Base-by-base conservation (phyloP, 2,888 invertebrate species). In the Isoperla grammatica region DNA sequence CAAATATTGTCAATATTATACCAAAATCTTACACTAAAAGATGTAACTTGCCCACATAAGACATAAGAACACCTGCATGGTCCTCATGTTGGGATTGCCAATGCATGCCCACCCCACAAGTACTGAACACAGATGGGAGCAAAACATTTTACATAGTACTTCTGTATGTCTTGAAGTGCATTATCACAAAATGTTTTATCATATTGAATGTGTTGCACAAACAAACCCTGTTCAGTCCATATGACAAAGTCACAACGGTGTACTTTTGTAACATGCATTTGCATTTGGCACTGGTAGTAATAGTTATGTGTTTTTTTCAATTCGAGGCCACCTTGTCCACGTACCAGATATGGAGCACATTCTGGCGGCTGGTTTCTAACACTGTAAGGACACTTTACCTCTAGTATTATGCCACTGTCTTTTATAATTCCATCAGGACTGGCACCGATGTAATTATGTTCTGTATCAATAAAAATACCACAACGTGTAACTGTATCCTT, bases 331-430 rank as follows among this genome's bases (percentile, higher is more conserved):
- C n/a, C n/a, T n/a, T n/a, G n/a, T n/a, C n/a, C n/a, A n/a, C n/a
- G n/a, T n/a, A n/a, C n/a, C n/a, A n/a, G n/a, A n/a, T n/a, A 19
- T 6, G 15, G 17, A 8, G 46, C 46, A 3, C 19, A 5, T 6
- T 5, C 6, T 19, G 46, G 46, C 17, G 4, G 15, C 15, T 5
- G 6, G 20, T 5, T 6, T 6, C 46, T 17, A 3, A 46, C 5
- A 19, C 19, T 19, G n/a, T 46, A 46, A 5, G 46, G 46, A 20
- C 46, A 46, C n/a, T 46, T 46, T 6, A 46, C 20, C n/a, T 46
- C 46, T 13, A 46, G 8, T 8, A 46, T 15, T 19, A 46, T 3
- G 6, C 3, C 4, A 4, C 6, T 6, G 5, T 46, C 46, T 19
- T 5, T 15, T 19, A 8, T 8, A 19, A 46, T 19, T 19, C 46